Percentiles rank a stretch among this genome's conserved stretches.
Evolutionary conservation across 2,888 invertebrate species (phyloP).

Genomic region (Andrena hattorfiana): DNA sequence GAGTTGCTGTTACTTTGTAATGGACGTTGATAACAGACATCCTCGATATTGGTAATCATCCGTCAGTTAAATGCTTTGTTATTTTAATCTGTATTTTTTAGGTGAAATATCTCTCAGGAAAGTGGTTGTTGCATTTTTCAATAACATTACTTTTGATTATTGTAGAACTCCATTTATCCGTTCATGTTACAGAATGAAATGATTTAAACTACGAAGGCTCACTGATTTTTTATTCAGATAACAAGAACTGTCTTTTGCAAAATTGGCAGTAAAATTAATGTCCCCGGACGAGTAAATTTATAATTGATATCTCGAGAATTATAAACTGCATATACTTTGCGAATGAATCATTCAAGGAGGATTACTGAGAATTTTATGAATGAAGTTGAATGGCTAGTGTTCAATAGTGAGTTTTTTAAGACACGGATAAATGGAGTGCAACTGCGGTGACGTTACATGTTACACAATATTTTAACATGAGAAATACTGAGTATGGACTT

Average conservation of each 20-base stretch:
- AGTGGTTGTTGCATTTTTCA: neutral
- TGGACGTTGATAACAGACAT: neutral
- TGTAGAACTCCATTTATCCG: neutral
- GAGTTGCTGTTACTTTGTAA: slow-evolving; percentile 42
- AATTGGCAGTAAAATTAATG: too few relatives aligned
- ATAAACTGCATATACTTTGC: too few relatives aligned
- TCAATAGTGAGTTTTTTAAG: neutral
- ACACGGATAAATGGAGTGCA: neutral
- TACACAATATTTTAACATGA: slow-evolving; percentile 9
- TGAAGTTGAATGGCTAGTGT: too few relatives aligned
- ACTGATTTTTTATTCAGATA: too few relatives aligned
- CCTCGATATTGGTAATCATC: neutral
- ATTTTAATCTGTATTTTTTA: neutral
- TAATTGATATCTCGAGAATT: too few relatives aligned
- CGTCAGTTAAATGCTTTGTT: neutral
- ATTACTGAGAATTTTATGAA: too few relatives aligned
- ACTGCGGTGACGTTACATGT: too few relatives aligned
- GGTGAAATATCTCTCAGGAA: neutral
- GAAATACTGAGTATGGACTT: slow-evolving; percentile 4
- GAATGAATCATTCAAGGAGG: too few relatives aligned
- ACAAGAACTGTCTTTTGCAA: too few relatives aligned
- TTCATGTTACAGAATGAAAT: neutral
- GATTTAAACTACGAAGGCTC: too few relatives aligned
- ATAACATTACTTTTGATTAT: neutral
- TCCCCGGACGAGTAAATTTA: too few relatives aligned